phyloP scores from a whole-genome alignment of 1,140 invertebrate species.

The Pogonomyrmex barbatus region DNA sequence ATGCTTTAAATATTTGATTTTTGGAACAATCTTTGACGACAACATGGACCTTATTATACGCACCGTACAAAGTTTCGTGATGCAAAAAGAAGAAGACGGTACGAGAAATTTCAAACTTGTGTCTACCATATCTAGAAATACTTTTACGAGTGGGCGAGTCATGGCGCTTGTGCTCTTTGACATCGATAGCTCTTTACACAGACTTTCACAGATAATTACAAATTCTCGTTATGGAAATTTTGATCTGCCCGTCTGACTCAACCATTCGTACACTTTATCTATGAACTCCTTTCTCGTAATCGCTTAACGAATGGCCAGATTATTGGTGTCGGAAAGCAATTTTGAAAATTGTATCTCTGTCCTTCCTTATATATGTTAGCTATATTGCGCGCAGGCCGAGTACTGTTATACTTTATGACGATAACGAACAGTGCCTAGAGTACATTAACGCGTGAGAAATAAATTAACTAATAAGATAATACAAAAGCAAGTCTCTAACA shows the following conservation, averaged over 20 bases:
- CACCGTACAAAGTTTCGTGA: slow-evolving; percentile 39
- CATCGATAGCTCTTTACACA: slow-evolving; percentile 46
- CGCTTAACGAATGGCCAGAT: slow-evolving; percentile 65
- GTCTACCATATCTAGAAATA: slow-evolving; percentile 85
- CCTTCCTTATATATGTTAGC: slow-evolving; percentile 31
- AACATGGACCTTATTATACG: slow-evolving; percentile 61
- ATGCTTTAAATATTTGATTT: slow-evolving; percentile 55
- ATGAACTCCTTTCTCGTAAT: slow-evolving; percentile 63
- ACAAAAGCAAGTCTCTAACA: slow-evolving; percentile 69
- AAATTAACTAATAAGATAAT: slow-evolving; percentile 65
- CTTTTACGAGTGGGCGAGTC: slow-evolving; percentile 68
- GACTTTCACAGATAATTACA: slow-evolving; percentile 58
- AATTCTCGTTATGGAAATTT: slow-evolving; percentile 50
- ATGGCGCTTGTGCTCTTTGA: slow-evolving; percentile 42
- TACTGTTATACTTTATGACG: slow-evolving; percentile 62
- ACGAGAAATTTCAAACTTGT: slow-evolving; percentile 86
- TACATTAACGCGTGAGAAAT: slow-evolving; percentile 67
- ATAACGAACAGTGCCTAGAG: slow-evolving; percentile 64
- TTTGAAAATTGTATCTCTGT: slow-evolving; percentile 63
- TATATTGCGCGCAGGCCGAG: slow-evolving; percentile 49
- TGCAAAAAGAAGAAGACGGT: slow-evolving; percentile 46
- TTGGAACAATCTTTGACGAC: slow-evolving; percentile 60
- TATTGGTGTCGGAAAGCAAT: slow-evolving; percentile 55
- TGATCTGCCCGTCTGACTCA: slow-evolving; percentile 48
- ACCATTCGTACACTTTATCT: slow-evolving; percentile 63